Evolutionary conservation across 2,113 vertebrate genomes (phyloP).

Genomic region (Synchiropus splendidus): DNA sequence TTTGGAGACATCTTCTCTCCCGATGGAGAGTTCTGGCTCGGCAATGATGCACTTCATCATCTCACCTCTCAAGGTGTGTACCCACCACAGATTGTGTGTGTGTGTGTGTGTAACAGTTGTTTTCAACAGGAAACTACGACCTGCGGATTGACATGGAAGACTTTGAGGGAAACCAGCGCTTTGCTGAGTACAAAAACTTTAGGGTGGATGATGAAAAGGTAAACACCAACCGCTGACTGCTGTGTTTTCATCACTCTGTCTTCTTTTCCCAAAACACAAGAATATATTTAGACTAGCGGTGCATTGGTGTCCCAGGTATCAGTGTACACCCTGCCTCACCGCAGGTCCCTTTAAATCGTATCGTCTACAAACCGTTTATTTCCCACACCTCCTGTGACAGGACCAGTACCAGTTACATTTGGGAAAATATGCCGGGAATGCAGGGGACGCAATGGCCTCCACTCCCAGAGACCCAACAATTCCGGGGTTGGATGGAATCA

Average conservation of each 20-base stretch:
- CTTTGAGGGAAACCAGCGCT: conserved; percentile 74
- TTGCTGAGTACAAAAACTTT: conserved; percentile 77
- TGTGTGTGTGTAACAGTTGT: background rate
- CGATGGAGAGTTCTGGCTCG: conserved; percentile 56
- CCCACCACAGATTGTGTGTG: background rate
- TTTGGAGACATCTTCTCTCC: conserved; percentile 47
- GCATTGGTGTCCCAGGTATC: background rate
- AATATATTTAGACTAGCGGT: conserved; percentile 26
- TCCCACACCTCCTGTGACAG: conserved; percentile 8
- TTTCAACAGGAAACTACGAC: conserved; percentile 69
- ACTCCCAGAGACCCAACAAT: background rate
- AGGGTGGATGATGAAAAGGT: conserved; percentile 75
- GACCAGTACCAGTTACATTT: conserved; percentile 52
- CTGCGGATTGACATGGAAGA: conserved; percentile 78
- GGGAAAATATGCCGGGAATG: conserved; percentile 41
- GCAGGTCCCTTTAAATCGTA: background rate
- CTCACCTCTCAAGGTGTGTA: conserved; percentile 47
- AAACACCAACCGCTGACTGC: conserved; percentile 7
- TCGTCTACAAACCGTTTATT: background rate
- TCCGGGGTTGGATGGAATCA: conserved; percentile 14
- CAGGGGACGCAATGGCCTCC: conserved; percentile 25
- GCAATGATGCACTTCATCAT: conserved; percentile 49
- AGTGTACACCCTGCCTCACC: background rate
- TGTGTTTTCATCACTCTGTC: background rate
- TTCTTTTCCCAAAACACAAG: conserved; percentile 27